These are phyloP conservation scores for Malurus splendens DNA, from an alignment of 2,797 vertebrate genomes.

Conservation along the genomic window DNA sequence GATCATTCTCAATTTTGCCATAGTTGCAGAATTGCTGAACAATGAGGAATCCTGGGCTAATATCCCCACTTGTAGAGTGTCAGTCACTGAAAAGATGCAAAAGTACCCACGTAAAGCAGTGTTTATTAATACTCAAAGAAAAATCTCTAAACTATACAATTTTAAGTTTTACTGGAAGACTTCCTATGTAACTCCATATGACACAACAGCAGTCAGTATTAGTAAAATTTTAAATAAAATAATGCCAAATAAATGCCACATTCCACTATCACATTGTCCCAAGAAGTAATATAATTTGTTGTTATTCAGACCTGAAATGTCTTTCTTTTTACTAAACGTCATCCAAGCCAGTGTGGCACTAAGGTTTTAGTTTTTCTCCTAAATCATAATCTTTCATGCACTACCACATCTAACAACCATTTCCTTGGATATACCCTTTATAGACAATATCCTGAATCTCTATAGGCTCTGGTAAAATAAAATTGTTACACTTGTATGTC, in stretches of 20 bases:
- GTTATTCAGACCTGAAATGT: not conserved
- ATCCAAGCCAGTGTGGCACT: not conserved
- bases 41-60: accelerated
- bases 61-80: not conserved
- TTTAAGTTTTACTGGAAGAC: not conserved
- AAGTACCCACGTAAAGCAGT: not conserved
- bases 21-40: accelerated
- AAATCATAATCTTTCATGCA: not conserved
- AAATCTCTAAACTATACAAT: not conserved
- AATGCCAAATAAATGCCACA: not conserved
- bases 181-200: not conserved
- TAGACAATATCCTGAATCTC: not conserved
- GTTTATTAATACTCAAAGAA: not conserved
- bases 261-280: not conserved
- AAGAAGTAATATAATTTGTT: not conserved
- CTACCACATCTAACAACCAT: not conserved
- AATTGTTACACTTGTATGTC: not conserved
- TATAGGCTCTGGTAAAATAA: not conserved
- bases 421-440: not conserved
- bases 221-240: not conserved
- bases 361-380: not conserved
- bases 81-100: not conserved
- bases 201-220: not conserved
- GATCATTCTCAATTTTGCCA: not conserved
- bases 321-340: not conserved